phyloP scores from a whole-genome alignment of 2,113 vertebrate genomes.

The Chaetura pelagica region DNA sequence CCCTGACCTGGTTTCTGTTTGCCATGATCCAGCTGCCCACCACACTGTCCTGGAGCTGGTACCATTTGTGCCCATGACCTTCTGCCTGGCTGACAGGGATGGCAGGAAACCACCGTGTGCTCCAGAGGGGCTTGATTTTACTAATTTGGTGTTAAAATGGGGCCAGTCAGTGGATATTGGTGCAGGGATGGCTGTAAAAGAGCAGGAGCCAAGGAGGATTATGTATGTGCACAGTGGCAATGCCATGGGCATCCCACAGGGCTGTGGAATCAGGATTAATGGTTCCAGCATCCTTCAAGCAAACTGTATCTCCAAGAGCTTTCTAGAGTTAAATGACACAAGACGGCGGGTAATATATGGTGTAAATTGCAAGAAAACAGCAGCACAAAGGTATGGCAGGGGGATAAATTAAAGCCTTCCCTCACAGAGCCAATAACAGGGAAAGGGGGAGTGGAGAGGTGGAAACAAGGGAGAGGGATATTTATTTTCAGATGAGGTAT shows the following conservation, averaged over 20 bases:
- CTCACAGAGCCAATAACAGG: conserved; percentile 53
- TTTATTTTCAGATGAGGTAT: conserved; percentile 38
- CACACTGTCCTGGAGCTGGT: fast-evolving
- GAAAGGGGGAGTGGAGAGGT: conserved; percentile 37
- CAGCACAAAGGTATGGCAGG: neutral
- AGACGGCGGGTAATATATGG: conserved; percentile 63
- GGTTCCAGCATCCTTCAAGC: conserved; percentile 51
- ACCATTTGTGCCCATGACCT: fast-evolving
- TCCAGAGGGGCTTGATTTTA: neutral
- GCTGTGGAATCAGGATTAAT: conserved; percentile 53
- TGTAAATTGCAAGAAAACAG: conserved; percentile 44
- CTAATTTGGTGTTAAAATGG: neutral
- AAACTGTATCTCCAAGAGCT: conserved; percentile 35
- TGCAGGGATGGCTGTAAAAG: neutral
- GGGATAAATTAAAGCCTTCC: conserved; percentile 70
- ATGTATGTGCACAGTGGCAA: fast-evolving
- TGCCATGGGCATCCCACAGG: neutral
- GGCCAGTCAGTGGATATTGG: fast-evolving
- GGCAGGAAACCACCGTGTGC: fast-evolving
- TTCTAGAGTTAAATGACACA: conserved; percentile 69
- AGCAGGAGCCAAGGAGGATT: neutral
- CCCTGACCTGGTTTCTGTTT: neutral
- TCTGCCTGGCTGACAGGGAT: neutral
- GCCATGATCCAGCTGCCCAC: fast-evolving
- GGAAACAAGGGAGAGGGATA: conserved; percentile 38